phyloP scores from a whole-genome alignment of 2,888 invertebrate species.

The Boloria selene region DNA sequence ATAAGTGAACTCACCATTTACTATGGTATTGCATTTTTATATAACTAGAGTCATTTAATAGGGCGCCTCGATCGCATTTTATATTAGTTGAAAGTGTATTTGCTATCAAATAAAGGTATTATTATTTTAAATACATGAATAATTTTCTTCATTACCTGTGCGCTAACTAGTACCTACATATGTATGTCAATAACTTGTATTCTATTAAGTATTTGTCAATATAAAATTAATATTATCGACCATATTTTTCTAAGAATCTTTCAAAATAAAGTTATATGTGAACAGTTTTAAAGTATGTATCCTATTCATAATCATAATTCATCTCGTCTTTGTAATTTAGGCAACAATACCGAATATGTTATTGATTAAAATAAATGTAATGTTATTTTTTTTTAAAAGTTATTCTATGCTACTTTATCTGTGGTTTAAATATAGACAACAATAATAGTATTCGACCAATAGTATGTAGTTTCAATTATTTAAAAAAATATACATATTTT shows the following conservation, averaged over 20 bases:
- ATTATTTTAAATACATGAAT: slow-evolving; percentile 39
- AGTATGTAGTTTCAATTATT: slow-evolving; percentile 36
- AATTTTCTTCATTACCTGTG: slow-evolving; percentile 36
- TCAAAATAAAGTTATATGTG: slow-evolving; percentile 25
- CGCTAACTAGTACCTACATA: slow-evolving; percentile 44
- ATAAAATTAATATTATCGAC: slow-evolving; percentile 24
- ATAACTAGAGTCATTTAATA: slow-evolving; percentile 57
- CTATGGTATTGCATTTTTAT: slow-evolving; percentile 68
- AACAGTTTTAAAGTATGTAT: slow-evolving; percentile 26
- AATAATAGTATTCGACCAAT: slow-evolving; percentile 29
- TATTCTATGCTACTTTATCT: slow-evolving; percentile 12
- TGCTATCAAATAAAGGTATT: slow-evolving; percentile 39
- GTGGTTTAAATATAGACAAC: slow-evolving; percentile 9
- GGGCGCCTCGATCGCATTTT: slow-evolving; percentile 57
- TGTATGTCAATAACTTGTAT: slow-evolving; percentile 33
- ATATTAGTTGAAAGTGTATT: slow-evolving; percentile 47
- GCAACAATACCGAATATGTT: too few species aligned
- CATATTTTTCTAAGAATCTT: slow-evolving; percentile 40
- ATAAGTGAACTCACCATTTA: slow-evolving; percentile 55
- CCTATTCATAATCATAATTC: too few species aligned
- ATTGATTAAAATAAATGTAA: slow-evolving; percentile 1
- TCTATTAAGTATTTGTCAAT: too few species aligned
- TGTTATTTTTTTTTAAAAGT: slow-evolving; percentile 17
- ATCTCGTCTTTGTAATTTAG: too few species aligned
- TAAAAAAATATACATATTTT: slow-evolving; percentile 27